Evolutionary conservation across 1,140 invertebrate genomes (phyloP).

Genomic region (Ostrea denselamellosa): DNA sequence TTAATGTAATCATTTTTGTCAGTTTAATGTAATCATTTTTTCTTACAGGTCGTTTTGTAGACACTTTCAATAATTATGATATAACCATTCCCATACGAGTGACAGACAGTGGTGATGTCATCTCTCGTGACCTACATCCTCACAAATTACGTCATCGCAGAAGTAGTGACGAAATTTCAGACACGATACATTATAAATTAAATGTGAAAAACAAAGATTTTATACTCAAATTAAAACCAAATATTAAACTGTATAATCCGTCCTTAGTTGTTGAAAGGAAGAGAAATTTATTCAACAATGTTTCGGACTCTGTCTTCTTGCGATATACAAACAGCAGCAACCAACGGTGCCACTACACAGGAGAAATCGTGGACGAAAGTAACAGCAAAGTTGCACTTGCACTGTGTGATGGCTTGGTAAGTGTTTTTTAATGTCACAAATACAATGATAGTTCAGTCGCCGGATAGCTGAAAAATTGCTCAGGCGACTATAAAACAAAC

Average conservation of each 20-base stretch:
- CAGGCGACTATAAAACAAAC: too few relatives aligned
- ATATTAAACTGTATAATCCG: conserved; percentile 85
- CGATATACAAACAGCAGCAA: conserved; percentile 55
- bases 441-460: too few relatives aligned
- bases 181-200: conserved; percentile 82
- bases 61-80: conserved; percentile 78
- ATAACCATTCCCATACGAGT: conserved; percentile 83
- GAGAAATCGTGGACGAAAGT: conserved; percentile 84
- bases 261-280: conserved; percentile 85
- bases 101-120: conserved; percentile 79
- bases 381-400: conserved; percentile 87
- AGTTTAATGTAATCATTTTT: conserved; percentile 28
- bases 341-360: conserved; percentile 86
- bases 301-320: conserved; percentile 65
- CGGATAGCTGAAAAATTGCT: too few relatives aligned
- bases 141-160: conserved; percentile 51
- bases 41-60: conserved; percentile 68
- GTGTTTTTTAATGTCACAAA: conserved; percentile 73
- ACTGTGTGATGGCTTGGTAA: conserved; percentile 90
- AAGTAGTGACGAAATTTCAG: conserved; percentile 3
- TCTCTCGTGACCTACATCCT: conserved; percentile 81
- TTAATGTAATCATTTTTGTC: too few relatives aligned
- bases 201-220: conserved; percentile 80
- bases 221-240: conserved; percentile 83
- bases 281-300: conserved; percentile 80